Percentiles rank a stretch among this genome's conserved stretches.
These are phyloP conservation scores for Galerucella nymphaeae DNA, from an alignment of 2,888 invertebrate species.

Conservation along the genomic window DNA sequence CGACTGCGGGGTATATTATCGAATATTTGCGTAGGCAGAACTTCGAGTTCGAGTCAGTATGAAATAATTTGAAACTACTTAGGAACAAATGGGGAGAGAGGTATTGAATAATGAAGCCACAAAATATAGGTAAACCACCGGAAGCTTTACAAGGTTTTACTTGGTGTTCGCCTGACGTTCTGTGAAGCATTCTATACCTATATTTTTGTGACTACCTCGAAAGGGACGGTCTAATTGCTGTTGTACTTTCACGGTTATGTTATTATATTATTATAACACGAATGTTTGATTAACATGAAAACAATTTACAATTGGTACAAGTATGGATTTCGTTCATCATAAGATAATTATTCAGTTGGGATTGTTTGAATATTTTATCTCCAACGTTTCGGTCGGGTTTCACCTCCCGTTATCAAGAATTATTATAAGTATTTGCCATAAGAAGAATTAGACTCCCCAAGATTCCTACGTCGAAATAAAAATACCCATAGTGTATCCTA, in stretches of 20 bases:
- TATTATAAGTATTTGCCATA: too few relatives aligned
- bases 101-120: conserved; percentile 36
- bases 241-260: conserved; percentile 1
- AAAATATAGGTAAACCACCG: conserved; percentile 38
- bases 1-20: conserved; percentile 27
- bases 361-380: too few relatives aligned
- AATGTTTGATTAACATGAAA: not conserved
- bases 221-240: conserved; percentile 13
- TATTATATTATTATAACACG: conserved; percentile 13
- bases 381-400: not conserved
- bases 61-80: conserved; percentile 33
- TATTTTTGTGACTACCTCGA: conserved; percentile 13
- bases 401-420: too few relatives aligned
- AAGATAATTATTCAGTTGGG: not conserved
- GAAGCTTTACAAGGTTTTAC: conserved; percentile 35
- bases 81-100: conserved; percentile 22
- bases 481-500: too few relatives aligned
- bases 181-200: conserved; percentile 13
- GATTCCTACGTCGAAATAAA: too few relatives aligned
- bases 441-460: too few relatives aligned
- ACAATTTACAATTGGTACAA: conserved; percentile 3
- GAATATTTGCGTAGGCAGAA: conserved; percentile 30
- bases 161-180: conserved; percentile 25
- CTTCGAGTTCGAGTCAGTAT: conserved; percentile 26
- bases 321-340: not conserved